Percentiles rank a stretch among this genome's conserved stretches.
Conservation (phyloP, 1,140 invertebrate species). For the Drosophila neocordata region DNA sequence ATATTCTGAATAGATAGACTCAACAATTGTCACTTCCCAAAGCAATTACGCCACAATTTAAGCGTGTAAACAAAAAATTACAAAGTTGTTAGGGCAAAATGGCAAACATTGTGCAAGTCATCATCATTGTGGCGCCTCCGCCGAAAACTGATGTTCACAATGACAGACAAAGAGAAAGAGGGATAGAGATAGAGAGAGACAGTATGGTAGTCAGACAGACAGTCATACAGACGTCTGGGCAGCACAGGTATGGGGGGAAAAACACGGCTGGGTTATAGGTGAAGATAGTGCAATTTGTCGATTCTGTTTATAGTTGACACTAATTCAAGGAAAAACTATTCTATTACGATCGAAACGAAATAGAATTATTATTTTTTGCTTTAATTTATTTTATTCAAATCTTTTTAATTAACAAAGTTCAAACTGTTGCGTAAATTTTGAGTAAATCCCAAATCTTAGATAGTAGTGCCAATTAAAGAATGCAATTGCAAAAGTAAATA, state of each 20-base stretch:
- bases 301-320: neutral
- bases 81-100: conserved; percentile 77
- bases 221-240: neutral
- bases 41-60: conserved; percentile 79
- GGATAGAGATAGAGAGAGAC: neutral
- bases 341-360: neutral
- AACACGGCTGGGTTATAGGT: neutral
- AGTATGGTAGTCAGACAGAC: conserved; percentile 14
- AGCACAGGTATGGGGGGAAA: neutral
- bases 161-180: neutral
- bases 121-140: conserved; percentile 47
- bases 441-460: no score
- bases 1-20: conserved; percentile 21
- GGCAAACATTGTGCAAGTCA: conserved; percentile 71
- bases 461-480: no score
- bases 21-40: conserved; percentile 75
- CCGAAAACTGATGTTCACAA: conserved; percentile 29
- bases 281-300: conserved; percentile 1
- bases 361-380: no score
- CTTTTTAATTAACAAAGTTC: no score
- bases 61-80: conserved; percentile 81
- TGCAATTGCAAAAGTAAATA: no score
- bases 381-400: no score
- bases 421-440: no score
- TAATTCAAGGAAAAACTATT: neutral